Evolutionary conservation across 2,113 vertebrate genomes (phyloP), one percentile per base, ranked within the genome.

Genomic region (Donacobius atricapilla): DNA sequence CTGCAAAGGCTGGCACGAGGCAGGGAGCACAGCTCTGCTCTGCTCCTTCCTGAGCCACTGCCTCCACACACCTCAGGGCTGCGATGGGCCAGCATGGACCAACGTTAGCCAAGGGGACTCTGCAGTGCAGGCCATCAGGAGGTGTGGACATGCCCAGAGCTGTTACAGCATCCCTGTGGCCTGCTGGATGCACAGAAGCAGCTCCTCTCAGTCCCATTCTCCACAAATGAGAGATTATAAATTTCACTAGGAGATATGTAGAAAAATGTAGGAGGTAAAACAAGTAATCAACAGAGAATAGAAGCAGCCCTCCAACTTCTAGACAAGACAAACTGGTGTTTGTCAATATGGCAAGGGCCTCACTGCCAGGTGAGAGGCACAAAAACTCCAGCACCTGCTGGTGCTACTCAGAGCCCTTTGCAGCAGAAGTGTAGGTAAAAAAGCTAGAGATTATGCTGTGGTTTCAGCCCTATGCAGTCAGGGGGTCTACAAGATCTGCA

Each of bases 191-290:
- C 16, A 57, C 27, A 66, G 20, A 51, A 35, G 35, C 25, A 90
- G 45, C 14, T 83, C 47, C 24, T 82, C 39, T 75, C 58, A 68
- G 28, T 25, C 18, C 12, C 56, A 77, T 33, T 68, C 73, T 63
- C 64, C 5, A 4, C 16, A 53, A 61, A 23, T 19, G 15, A 78
- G 15, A 75, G 17, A 50, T 37, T 25, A 2, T n/a, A 68, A 85
- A 17, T 57, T 28, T 58, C 47, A 56, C 53, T 14, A n/a, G 30
- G 35, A 16, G 5, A 50, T 0, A 1, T 9, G 15, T 1, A 60
- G 45, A 83, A 87, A 72, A 85, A 82, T 6, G 31, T 25, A 82
- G 44, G 51, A 44, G 21, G 44, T 15, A 79, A 79, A 79, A 76
- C 0, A 7, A 87, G 35, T 54, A 30, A 58, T 13, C 13, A 58